These are phyloP conservation scores for Pedionomus torquatus DNA, from an alignment of 2,113 vertebrate genomes.

Conservation along the genomic window DNA sequence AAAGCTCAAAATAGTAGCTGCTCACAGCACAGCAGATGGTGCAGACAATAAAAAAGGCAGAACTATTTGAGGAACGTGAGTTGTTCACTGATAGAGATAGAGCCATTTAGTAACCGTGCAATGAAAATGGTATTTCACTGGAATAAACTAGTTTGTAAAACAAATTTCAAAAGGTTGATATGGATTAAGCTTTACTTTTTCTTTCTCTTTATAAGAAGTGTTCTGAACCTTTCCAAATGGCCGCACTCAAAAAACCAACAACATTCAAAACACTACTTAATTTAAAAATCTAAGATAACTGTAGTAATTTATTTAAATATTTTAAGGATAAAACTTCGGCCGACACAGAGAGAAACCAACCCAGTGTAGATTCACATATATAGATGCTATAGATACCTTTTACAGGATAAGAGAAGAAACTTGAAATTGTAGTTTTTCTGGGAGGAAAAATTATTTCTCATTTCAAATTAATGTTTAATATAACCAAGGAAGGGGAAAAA, in stretches of 20 bases:
- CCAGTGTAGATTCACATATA: neutral
- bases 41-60: slow-evolving; percentile 53
- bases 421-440: neutral
- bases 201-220: neutral
- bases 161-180: neutral
- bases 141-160: neutral
- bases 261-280: neutral
- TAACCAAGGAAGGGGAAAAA: neutral
- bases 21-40: slow-evolving; percentile 52
- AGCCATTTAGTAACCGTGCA: neutral
- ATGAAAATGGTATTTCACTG: neutral
- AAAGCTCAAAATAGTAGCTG: slow-evolving; percentile 52
- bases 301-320: neutral
- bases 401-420: neutral
- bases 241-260: neutral
- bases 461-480: neutral
- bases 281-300: neutral
- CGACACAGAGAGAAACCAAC: neutral
- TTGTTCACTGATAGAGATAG: neutral
- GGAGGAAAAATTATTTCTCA: neutral
- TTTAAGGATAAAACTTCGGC: neutral
- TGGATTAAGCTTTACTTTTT: neutral
- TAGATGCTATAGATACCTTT: neutral
- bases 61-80: slow-evolving; percentile 48
- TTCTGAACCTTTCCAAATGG: neutral